phyloP scores from a whole-genome alignment of 2,888 invertebrate species.

The Mesodorylaimus sp. region DNA sequence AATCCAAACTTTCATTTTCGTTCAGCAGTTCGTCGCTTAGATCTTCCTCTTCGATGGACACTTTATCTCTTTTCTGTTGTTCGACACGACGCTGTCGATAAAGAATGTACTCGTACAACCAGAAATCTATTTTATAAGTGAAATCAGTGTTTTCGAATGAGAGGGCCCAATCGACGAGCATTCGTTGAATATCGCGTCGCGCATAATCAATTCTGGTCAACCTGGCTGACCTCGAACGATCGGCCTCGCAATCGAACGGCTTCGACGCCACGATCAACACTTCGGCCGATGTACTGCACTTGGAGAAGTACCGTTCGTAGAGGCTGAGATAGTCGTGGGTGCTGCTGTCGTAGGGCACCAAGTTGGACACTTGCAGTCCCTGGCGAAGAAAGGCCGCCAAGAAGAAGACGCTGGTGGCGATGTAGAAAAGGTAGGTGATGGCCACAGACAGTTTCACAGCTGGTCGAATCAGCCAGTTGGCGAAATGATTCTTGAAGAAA shows the following conservation, averaged over 20 bases:
- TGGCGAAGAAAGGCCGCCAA: conserved; percentile 48
- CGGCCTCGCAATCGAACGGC: conserved; percentile 33
- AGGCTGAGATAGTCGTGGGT: conserved; percentile 72
- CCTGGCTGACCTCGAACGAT: too few relatives aligned
- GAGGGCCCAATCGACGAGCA: conserved; percentile 56
- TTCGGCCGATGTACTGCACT: conserved; percentile 40
- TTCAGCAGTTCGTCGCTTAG: too few relatives aligned
- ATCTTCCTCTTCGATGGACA: too few relatives aligned
- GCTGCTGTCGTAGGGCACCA: conserved; percentile 70
- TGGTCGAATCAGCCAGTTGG: neutral
- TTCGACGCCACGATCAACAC: conserved; percentile 68
- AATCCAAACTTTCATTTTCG: too few relatives aligned
- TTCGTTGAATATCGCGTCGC: conserved; percentile 51
- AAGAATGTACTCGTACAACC: conserved; percentile 10
- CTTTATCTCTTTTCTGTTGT: too few relatives aligned
- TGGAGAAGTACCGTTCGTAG: conserved; percentile 59
- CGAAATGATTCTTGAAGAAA: conserved; percentile 11
- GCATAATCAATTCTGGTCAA: conserved; percentile 63
- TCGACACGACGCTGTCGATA: too few relatives aligned
- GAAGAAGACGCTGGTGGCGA: conserved; percentile 51
- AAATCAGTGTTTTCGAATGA: conserved; percentile 59
- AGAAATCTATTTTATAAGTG: conserved; percentile 12
- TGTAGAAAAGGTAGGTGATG: conserved; percentile 51
- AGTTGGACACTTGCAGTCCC: conserved; percentile 63
- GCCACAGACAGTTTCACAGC: conserved; percentile 40